Conservation (phyloP, 1,140 invertebrate species). For the Micrasema longulum region DNA sequence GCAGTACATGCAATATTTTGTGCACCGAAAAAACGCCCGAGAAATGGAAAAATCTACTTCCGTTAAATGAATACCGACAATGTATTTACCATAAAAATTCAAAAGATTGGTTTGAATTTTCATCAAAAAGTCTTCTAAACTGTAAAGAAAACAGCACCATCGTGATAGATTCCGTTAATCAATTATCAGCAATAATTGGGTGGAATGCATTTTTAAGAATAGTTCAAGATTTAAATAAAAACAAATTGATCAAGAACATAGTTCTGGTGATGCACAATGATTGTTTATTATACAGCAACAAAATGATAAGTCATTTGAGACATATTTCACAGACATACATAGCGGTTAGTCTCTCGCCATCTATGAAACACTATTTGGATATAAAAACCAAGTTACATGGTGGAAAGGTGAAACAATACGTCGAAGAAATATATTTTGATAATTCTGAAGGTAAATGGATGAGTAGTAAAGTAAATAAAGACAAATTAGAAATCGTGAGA, state of each 20-base stretch:
- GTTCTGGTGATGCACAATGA: constrained; percentile 67
- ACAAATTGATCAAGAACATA: constrained; percentile 61
- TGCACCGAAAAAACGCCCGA: constrained; percentile 60
- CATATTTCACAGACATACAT: constrained; percentile 65
- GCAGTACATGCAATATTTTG: constrained; percentile 57
- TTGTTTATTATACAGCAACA: constrained; percentile 60
- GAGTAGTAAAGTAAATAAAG: constrained; percentile 59
- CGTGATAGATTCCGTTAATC: constrained; percentile 64
- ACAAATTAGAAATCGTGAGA: constrained; percentile 59
- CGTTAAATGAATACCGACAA: constrained; percentile 51
- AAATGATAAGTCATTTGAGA: constrained; percentile 63
- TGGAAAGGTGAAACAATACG: constrained; percentile 65
- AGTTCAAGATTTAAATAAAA: constrained; percentile 55
- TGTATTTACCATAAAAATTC: constrained; percentile 51
- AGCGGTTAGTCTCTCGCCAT: constrained; percentile 58
- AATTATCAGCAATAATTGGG: constrained; percentile 60
- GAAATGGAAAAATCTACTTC: constrained; percentile 62
- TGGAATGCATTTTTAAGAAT: constrained; percentile 58
- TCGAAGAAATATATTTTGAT: constrained; percentile 64
- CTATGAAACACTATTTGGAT: constrained; percentile 58
- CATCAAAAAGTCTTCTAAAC: constrained; percentile 42
- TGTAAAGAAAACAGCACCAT: constrained; percentile 53
- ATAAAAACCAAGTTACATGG: constrained; percentile 63
- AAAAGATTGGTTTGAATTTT: constrained; percentile 39
- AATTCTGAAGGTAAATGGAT: constrained; percentile 60